These are phyloP conservation scores for Solenodon paradoxus DNA, from an alignment of 2,113 vertebrate genomes.

Conservation along the genomic window DNA sequence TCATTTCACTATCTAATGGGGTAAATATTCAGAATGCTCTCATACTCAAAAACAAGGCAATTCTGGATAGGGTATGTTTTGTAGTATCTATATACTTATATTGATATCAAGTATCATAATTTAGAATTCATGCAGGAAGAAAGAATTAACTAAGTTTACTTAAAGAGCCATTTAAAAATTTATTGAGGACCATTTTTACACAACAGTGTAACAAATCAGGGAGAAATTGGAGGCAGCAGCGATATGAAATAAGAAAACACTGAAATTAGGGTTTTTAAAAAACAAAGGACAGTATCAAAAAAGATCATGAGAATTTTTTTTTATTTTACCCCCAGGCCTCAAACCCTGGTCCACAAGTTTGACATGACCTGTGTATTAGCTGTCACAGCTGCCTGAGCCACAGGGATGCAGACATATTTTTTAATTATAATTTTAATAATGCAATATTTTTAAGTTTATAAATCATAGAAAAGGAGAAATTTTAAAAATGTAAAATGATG, in stretches of 20 bases:
- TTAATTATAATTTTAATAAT: not conserved
- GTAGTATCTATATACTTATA: not conserved
- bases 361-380: no score
- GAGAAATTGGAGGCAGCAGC: not conserved
- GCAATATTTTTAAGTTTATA: not conserved
- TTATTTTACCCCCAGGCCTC: no score
- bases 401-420: no score
- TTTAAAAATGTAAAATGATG: not conserved
- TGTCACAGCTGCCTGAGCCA: no score
- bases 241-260: not conserved
- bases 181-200: not conserved
- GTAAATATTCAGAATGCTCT: not conserved
- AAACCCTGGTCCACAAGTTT: no score
- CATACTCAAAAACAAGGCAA: not conserved
- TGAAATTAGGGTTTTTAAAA: not conserved
- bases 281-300: not conserved
- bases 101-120: not conserved
- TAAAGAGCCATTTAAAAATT: not conserved
- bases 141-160: not conserved
- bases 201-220: not conserved
- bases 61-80: not conserved
- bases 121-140: not conserved
- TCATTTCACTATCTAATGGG: not conserved
- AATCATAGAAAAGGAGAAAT: not conserved
- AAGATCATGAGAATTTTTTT: not conserved